A percentile compares a stretch with the other conserved stretches of the same genome.
Evolutionary conservation across 2,888 invertebrate genomes (phyloP).

Genomic region (Hylaea fasciaria): DNA sequence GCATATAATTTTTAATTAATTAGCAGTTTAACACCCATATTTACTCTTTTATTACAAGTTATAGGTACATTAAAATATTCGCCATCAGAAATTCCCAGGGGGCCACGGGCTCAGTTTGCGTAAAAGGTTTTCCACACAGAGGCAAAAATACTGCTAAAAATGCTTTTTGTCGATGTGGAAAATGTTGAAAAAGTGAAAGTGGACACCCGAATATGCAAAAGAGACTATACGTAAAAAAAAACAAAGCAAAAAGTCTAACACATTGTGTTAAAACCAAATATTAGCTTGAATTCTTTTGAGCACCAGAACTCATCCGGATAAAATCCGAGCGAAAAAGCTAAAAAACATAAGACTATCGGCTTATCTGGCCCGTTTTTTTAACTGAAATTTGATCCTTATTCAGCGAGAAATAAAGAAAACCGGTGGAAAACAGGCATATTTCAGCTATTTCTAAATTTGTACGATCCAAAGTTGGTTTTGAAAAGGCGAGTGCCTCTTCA

Average conservation of each 20-base stretch:
- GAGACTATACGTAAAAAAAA: constrained; percentile 15
- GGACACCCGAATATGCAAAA: background rate
- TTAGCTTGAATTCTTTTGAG: constrained; percentile 51
- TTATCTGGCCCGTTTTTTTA: constrained; percentile 18
- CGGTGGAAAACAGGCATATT: constrained; percentile 52
- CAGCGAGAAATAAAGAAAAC: constrained; percentile 19
- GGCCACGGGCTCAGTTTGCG: too few species aligned
- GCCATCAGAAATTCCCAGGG: too few species aligned
- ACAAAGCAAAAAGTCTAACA: constrained; percentile 26
- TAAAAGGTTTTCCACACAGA: background rate
- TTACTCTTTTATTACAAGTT: too few species aligned
- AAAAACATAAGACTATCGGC: constrained; percentile 20
- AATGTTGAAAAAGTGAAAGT: constrained; percentile 1
- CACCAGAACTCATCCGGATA: constrained; percentile 49
- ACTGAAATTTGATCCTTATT: constrained; percentile 43
- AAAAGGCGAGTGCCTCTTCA: constrained; percentile 70
- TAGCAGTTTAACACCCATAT: too few species aligned
- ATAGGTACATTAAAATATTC: too few species aligned
- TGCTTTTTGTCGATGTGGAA: background rate
- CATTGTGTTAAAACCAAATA: constrained; percentile 53
- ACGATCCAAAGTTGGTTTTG: constrained; percentile 69
- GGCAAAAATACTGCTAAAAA: background rate
- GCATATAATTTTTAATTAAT: too few species aligned
- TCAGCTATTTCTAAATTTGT: constrained; percentile 69
- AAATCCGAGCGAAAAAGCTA: constrained; percentile 39